Base-by-base conservation (phyloP, 2,797 vertebrate species). In the Mus caroli region DNA sequence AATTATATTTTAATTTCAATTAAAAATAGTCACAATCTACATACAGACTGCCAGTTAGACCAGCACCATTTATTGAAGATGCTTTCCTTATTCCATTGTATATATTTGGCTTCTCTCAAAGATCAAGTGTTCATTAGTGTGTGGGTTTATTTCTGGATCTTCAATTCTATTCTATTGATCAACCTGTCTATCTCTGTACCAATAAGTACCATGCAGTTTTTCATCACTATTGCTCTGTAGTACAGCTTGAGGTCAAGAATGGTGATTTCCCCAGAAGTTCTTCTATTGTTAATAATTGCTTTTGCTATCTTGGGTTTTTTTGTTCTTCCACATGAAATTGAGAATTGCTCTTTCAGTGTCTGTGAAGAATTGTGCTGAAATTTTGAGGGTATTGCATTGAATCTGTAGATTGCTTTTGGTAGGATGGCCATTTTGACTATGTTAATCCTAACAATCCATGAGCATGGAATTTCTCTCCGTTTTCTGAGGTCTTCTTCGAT, bases 1-100 rank as follows among this genome's bases (percentile, higher is more conserved):
- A 85, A 85, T 85, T 85, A 22, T 34, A 50, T 67, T 85, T 85
- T 85, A 64, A 85, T 64, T 64, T 84, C 28, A 84, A 64, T 46
- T 50, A 67, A 50, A 83, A 67, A 67, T 60, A 83, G 60, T 28
- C 56, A 77, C 19, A 31, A 84, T 90, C 37, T 71, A 71, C n/a
- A 71, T 71, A 37, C 69, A 71, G 69, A 37, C 17, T 71, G 69
- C n/a, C 17, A 37, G n/a, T 71, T 20, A 71, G 69, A 20, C n/a
- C 69, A 71, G 19, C 69, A 20, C n/a, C 31, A 71, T 37, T 71
- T 37, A 37, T 20, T 71, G n/a, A 71, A 71, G 69, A 71, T 71
- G 69, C 19, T 71, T 71, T 71, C 69, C 15, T 71, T 71, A 37
- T 71, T 37, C 19, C 6, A 71, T 3, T 37, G 69, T 71, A 37